phyloP scores from a whole-genome alignment of 2,888 invertebrate species.

The Lasioglossum figueresi region DNA sequence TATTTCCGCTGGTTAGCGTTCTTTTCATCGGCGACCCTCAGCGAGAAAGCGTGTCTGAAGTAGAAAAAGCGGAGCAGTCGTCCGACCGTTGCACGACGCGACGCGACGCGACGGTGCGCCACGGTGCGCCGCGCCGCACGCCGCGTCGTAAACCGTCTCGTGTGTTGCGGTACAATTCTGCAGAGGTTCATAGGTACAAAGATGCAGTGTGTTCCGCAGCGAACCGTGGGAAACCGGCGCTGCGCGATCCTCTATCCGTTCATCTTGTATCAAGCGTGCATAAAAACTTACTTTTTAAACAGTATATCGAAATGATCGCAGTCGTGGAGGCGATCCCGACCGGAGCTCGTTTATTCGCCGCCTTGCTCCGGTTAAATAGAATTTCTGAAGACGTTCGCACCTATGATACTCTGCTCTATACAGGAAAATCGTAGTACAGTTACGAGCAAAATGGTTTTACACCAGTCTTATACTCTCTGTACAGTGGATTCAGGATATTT shows the following conservation, averaged over 20 bases:
- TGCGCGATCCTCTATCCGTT: conserved; percentile 13
- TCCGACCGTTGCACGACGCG: conserved; percentile 31
- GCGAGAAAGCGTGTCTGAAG: conserved; percentile 54
- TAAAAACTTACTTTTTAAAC: conserved; percentile 20
- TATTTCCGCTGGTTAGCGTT: conserved; percentile 42
- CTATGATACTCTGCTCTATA: background rate
- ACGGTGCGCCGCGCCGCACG: background rate
- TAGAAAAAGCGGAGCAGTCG: conserved; percentile 55
- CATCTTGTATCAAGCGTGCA: conserved; percentile 23
- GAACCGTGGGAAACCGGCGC: conserved; percentile 49
- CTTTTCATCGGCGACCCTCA: conserved; percentile 36
- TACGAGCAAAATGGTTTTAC: background rate
- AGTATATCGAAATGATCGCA: conserved; percentile 19
- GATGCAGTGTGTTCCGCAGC: conserved; percentile 41
- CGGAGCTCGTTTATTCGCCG: background rate
- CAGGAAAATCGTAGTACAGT: background rate
- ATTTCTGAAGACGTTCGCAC: conserved; percentile 3
- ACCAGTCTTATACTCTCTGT: background rate
- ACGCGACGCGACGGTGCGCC: background rate
- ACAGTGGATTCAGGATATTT: background rate
- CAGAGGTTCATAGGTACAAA: conserved; percentile 56
- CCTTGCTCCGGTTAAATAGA: background rate
- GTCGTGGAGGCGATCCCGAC: conserved; percentile 1
- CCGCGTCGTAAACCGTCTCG: conserved; percentile 32
- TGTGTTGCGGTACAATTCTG: conserved; percentile 42